These are phyloP conservation scores for Sitta carolinensis DNA, from an alignment of 2,797 vertebrate species.

Conservation along the genomic window DNA sequence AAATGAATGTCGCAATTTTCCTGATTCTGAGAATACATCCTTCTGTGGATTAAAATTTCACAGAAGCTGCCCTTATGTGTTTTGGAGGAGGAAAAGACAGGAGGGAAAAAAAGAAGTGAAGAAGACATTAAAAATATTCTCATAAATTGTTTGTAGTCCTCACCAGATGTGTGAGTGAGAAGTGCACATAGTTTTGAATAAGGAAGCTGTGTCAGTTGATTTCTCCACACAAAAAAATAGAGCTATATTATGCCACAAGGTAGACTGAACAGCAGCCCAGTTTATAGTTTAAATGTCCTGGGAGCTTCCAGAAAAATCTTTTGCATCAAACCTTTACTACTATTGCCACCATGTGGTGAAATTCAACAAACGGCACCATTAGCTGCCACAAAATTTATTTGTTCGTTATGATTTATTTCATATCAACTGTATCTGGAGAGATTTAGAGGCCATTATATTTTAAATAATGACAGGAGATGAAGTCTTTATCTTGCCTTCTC, in stretches of 20 bases:
- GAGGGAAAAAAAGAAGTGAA: neutral
- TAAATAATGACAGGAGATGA: neutral
- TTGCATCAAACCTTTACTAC: slow-evolving; percentile 46
- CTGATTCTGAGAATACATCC: slow-evolving; percentile 40
- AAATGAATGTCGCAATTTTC: slow-evolving; percentile 33
- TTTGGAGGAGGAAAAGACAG: slow-evolving; percentile 32
- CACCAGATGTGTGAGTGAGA: neutral
- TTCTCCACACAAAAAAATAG: slow-evolving; percentile 3
- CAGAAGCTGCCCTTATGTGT: slow-evolving; percentile 39
- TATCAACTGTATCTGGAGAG: neutral
- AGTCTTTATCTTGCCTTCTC: neutral
- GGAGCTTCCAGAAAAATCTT: slow-evolving; percentile 74
- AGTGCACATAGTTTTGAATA: neutral
- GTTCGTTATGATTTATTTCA: neutral
- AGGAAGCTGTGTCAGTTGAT: neutral
- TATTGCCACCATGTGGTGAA: slow-evolving; percentile 71
- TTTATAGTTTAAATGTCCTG: neutral
- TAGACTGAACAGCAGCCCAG: slow-evolving; percentile 26
- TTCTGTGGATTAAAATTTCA: slow-evolving; percentile 60
- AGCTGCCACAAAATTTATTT: neutral
- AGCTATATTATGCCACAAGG: slow-evolving; percentile 33
- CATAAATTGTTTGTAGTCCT: neutral
- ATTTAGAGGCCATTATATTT: neutral
- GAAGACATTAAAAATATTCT: neutral
- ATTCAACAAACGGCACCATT: neutral